Base-by-base conservation (phyloP, 2,888 invertebrate genomes). In the Epirrita christyi region DNA sequence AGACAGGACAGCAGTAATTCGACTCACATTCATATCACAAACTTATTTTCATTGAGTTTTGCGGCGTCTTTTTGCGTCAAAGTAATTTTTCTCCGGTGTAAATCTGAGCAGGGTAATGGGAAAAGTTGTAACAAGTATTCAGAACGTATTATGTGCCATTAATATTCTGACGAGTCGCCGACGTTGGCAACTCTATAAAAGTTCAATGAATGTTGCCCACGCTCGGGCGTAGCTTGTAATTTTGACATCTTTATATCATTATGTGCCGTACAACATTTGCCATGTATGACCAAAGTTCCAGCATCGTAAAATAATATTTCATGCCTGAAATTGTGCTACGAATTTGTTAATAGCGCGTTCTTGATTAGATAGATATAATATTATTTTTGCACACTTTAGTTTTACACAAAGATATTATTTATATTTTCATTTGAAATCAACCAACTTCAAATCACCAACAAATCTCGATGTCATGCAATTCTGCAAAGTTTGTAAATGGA, bases 71-170 rank as follows among this genome's bases (percentile, higher is more conserved):
- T 78, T 73, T 75, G 71, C 75, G 76, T 80, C 75, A 78, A 81
- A 81, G 72, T 79, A 76, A 83, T 86, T 90, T 83, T 81, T 75
- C 71, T 81, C 73, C 75, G 74, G 80, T 85, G 82, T 81, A 85
- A 89, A 88, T 86, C 84, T 83, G 81, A 78, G 73, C 79, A 72
- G 71, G 76, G 80, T 91, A 91, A 90, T 90, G 87, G 89, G 88
- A 91, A 91, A 91, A 91, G 90, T 91, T 91, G 83, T 88, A 88
- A 88, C 83, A 90, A 88, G 90, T 88, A 88, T 91, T 88, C 86
- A 74, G 82, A 86, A 86, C 83, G 84, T 86, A 88, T 88, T 89
- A 88, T 84, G 79, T 81, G 76, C 80, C 83, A 88, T 91, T 90
- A 89, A 90, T 89, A 90, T 90, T 90, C 88, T 80, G 85, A 82